phyloP scores from a whole-genome alignment of 1,140 invertebrate genomes.

The Zaprionus ornatus region DNA sequence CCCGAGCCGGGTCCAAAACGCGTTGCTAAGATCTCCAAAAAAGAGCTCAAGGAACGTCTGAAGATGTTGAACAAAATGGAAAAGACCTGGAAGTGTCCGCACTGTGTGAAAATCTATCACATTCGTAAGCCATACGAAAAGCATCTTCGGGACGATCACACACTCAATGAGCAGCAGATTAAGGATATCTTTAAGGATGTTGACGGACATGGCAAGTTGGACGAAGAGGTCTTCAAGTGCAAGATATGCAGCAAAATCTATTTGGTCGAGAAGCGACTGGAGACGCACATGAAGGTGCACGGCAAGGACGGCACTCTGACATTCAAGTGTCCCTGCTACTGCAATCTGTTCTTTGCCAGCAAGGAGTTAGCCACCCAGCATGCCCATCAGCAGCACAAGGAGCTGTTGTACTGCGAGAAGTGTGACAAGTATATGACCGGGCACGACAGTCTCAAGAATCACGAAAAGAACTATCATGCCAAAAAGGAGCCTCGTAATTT shows the following conservation, averaged over 20 bases:
- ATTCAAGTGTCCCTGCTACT: slow-evolving; percentile 83
- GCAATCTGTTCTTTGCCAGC: slow-evolving; percentile 78
- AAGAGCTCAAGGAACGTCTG: slow-evolving; percentile 72
- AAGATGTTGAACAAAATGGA: slow-evolving; percentile 77
- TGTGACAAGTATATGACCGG: slow-evolving; percentile 84
- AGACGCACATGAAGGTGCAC: slow-evolving; percentile 74
- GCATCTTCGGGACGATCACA: slow-evolving; percentile 76
- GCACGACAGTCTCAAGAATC: slow-evolving; percentile 80
- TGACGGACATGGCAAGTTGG: slow-evolving; percentile 58
- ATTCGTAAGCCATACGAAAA: slow-evolving; percentile 81
- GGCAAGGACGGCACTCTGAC: slow-evolving; percentile 71
- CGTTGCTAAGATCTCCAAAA: slow-evolving; percentile 68
- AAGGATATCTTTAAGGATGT: slow-evolving; percentile 73
- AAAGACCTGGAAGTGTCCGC: slow-evolving; percentile 75
- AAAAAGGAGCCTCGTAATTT: slow-evolving; percentile 68
- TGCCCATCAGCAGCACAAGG: slow-evolving; percentile 74
- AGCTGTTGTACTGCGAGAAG: slow-evolving; percentile 82
- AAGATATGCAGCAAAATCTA: slow-evolving; percentile 78
- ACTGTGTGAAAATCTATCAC: slow-evolving; percentile 80
- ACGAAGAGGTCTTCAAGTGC: slow-evolving; percentile 77
- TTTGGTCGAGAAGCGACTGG: slow-evolving; percentile 75
- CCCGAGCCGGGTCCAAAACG: slow-evolving; percentile 52
- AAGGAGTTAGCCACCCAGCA: slow-evolving; percentile 80
- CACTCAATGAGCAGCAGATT: slow-evolving; percentile 61
- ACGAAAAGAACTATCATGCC: slow-evolving; percentile 70